Evolutionary conservation across 2,113 vertebrate genomes (phyloP), one percentile per base, ranked within the genome.

Genomic region (Pituophis catenifer): DNA sequence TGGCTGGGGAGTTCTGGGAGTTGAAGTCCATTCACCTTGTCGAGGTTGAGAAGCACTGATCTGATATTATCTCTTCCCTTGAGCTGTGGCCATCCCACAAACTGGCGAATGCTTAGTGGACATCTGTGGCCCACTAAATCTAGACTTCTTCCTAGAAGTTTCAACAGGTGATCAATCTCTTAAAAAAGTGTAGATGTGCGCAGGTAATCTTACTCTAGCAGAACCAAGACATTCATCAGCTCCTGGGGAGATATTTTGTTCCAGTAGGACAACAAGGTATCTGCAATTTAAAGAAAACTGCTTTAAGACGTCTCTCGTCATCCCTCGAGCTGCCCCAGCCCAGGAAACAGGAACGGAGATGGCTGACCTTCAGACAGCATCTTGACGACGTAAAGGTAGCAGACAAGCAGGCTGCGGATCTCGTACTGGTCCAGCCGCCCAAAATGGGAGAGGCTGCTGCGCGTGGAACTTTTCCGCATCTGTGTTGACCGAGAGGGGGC

Each of bases 291-390:
- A 95, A 96, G 24, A 26, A 59, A 89, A 24, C 54, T 2, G 7
- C 48, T 17, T 62, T 29, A 21, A 57, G 29, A 38, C 1, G 11
- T 24, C 29, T 21, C n/a, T n/a, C 3, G 0, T 10, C 19, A 0
- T 33, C 29, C 33, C 75, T 81, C 19, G 17, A 38, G 10, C 19
- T 44, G 2, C 8, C 75, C 33, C 3, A 81, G 33, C 8, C 13
- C 70, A 21, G 75, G 33, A 44, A 81, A 81, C 3, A 7, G 75
- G 11, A 2, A 8, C 3, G 0, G 0, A 38, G 29, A 21, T 0
- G 0, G 97, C 98, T 96, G 93, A 99, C 99, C 99, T 97, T 99
- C 99, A 50, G 99, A 99, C 95, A 99, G 97, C 92, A 98, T 99
- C 97, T 98, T 99, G 93, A 98, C 91, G 0, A 99, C 97, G 95